Conservation (phyloP, 2,888 invertebrate species). For the Branchipolynoe longqiensis region DNA sequence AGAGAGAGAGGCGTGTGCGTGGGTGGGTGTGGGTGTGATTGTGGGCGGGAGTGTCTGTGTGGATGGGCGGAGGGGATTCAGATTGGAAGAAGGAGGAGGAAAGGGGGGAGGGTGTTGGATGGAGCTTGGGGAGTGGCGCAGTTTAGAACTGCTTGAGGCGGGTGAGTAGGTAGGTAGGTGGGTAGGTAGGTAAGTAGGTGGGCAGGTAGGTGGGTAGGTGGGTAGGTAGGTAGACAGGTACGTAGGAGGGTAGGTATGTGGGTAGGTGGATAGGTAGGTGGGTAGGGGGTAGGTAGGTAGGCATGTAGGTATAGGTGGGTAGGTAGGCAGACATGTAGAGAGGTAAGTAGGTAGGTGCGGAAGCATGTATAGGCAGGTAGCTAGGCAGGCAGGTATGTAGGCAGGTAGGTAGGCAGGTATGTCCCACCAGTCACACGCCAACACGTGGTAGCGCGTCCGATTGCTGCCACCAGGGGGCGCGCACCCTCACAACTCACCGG, state of each 20-base stretch:
- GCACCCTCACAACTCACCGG: slow-evolving; percentile 26
- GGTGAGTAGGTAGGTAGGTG: too few species aligned
- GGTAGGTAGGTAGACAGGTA: background rate
- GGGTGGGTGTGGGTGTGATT: too few species aligned
- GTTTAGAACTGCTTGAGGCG: too few species aligned
- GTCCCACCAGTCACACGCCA: slow-evolving; percentile 28
- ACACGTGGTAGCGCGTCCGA: slow-evolving; percentile 13
- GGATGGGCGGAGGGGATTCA: slow-evolving; percentile 2
- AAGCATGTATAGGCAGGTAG: too few species aligned
- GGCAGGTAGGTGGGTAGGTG: background rate
- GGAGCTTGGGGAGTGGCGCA: too few species aligned
- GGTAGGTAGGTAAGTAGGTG: background rate
- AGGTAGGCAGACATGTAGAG: background rate
- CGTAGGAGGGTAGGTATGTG: background rate
- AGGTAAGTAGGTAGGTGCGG: background rate
- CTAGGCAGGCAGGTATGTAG: too few species aligned
- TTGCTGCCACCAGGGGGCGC: background rate
- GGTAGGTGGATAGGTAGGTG: background rate
- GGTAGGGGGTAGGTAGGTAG: background rate
- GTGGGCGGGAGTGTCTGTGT: too few species aligned
- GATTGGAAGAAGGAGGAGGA: slow-evolving; percentile 19
- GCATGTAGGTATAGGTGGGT: background rate
- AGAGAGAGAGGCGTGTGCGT: background rate
- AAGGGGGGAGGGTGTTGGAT: background rate
- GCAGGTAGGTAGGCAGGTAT: background rate